These are phyloP conservation scores for Apoda limacodes DNA, from an alignment of 2,888 invertebrate genomes.

Conservation along the genomic window DNA sequence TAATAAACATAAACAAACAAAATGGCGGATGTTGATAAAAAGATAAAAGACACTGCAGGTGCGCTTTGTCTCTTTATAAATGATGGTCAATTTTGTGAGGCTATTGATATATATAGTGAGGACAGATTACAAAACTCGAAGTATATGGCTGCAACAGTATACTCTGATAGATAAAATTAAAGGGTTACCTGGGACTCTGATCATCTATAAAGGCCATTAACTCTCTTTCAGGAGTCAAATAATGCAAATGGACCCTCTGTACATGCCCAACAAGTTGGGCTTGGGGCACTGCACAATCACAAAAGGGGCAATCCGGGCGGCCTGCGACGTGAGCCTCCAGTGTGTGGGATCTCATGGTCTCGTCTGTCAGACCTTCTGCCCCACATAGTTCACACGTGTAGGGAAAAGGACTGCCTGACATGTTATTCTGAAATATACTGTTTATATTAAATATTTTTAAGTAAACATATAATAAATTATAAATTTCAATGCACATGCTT, in stretches of 20 bases:
- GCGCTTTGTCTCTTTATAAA: too few species aligned
- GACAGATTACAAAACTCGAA: too few species aligned
- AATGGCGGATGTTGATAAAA: too few species aligned
- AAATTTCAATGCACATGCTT: too few species aligned
- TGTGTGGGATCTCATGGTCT: conserved; percentile 83
- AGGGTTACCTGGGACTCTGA: conserved; percentile 65
- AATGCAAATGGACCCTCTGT: conserved; percentile 86
- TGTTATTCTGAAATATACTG: too few species aligned
- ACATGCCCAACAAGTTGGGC: conserved; percentile 84
- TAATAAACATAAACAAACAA: too few species aligned
- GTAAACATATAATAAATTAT: too few species aligned
- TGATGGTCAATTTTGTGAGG: too few species aligned
- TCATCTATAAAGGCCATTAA: conserved; percentile 84
- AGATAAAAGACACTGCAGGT: too few species aligned
- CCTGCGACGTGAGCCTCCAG: conserved; percentile 83
- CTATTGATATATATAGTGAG: too few species aligned
- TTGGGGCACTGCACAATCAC: conserved; percentile 80
- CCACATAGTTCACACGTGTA: conserved; percentile 87
- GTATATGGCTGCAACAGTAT: too few species aligned
- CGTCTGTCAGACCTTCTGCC: conserved; percentile 82
- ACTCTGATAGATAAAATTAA: background rate
- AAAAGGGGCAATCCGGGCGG: conserved; percentile 84
- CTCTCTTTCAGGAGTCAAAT: conserved; percentile 83
- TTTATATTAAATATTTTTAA: too few species aligned
- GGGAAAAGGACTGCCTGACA: conserved; percentile 60